A percentile compares a stretch with the other conserved stretches of the same genome.
Evolutionary conservation across 2,113 vertebrate species (phyloP).

Genomic region (Nyctereutes procyonoides): DNA sequence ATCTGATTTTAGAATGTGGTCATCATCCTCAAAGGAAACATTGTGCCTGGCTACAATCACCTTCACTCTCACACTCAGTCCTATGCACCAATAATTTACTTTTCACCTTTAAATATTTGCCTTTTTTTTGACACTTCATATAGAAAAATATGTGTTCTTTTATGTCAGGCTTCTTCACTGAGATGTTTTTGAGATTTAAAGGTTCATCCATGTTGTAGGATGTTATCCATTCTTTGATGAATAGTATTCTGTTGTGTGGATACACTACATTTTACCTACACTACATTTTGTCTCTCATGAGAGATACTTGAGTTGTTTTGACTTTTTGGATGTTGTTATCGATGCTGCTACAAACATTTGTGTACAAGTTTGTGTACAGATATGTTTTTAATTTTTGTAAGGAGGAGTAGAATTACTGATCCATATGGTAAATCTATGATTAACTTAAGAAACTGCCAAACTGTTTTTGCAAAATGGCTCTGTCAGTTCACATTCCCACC

Average conservation of each 20-base stretch:
- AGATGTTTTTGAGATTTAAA: background rate
- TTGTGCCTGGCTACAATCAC: background rate
- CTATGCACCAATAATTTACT: background rate
- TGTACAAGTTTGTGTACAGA: background rate
- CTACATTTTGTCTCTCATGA: background rate
- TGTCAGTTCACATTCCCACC: background rate
- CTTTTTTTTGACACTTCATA: background rate
- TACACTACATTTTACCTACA: background rate
- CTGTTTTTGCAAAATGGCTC: background rate
- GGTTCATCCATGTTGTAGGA: background rate
- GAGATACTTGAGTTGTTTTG: background rate
- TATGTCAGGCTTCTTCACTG: background rate
- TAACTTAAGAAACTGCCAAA: background rate
- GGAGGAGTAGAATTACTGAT: background rate
- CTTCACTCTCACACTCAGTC: background rate
- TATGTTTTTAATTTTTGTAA: background rate
- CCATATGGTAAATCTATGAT: background rate
- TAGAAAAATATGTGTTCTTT: background rate
- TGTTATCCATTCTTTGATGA: background rate
- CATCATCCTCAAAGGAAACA: background rate
- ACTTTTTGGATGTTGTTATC: background rate
- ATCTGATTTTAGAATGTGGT: background rate
- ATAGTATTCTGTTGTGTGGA: background rate
- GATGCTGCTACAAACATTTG: background rate
- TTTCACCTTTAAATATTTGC: background rate